phyloP scores from a whole-genome alignment of 2,888 invertebrate species.

The Bhutanitis thaidina region DNA sequence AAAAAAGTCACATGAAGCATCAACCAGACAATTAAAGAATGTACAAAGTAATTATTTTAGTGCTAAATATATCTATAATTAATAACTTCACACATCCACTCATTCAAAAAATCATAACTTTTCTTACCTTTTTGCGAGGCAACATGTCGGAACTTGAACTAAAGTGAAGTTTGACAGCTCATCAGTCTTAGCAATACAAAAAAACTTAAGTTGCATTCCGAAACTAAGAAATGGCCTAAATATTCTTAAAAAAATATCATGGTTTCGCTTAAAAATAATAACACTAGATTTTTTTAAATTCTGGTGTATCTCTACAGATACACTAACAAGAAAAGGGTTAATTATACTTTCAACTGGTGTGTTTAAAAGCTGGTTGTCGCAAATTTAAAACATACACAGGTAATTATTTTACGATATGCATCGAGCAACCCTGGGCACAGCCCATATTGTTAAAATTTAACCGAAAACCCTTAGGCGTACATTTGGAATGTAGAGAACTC shows the following conservation, averaged over 20 bases:
- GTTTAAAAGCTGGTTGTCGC: too few relatives aligned
- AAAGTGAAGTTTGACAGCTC: background rate
- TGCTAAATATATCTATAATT: conserved; percentile 20
- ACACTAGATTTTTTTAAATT: background rate
- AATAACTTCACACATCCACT: conserved; percentile 17
- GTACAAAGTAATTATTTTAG: conserved; percentile 20
- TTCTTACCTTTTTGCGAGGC: too few relatives aligned
- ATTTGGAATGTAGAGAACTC: too few relatives aligned
- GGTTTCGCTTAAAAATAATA: conserved; percentile 1
- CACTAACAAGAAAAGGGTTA: background rate
- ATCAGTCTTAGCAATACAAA: too few relatives aligned
- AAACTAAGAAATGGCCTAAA: background rate
- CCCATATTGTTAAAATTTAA: too few relatives aligned
- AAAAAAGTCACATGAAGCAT: conserved; percentile 19
- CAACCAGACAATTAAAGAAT: conserved; percentile 20
- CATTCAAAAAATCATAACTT: background rate
- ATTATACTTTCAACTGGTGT: too few relatives aligned
- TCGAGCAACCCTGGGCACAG: too few relatives aligned
- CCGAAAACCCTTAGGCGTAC: too few relatives aligned
- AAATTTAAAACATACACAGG: too few relatives aligned
- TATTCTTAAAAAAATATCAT: background rate
- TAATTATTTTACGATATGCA: too few relatives aligned
- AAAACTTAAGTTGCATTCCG: too few relatives aligned
- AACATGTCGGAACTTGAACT: too few relatives aligned
- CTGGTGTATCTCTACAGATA: background rate